Evolutionary conservation across 2,113 vertebrate species (phyloP), one percentile per base, ranked within the genome.

Genomic region (Scomber japonicus): DNA sequence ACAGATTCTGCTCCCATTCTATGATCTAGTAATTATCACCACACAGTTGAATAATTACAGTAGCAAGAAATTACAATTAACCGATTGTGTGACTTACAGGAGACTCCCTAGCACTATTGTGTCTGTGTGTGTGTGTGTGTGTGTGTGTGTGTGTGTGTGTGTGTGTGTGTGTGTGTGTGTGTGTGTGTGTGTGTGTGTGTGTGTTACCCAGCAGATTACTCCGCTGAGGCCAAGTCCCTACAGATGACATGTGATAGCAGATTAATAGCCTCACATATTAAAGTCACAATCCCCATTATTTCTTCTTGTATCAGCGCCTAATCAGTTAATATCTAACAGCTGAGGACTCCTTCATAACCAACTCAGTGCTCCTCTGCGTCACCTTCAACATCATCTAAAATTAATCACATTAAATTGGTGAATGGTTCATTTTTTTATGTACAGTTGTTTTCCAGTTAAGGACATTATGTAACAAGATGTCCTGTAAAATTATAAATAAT

Each of bases 41-140:
- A 85, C 90, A 85, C 84, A 90, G 90, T 93, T 40, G 49, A 93
- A 94, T 94, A 94, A 95, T 95, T 94, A 94, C 94, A 94, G 87
- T 79, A 78, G 74, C 82, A 90, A 91, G 83, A 88, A 93, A 92
- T 90, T 92, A 90, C 94, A 94, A 93, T 94, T 92, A 94, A 93
- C 88, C 78, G 50, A 84, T 90, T 90, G 84, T 93, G 89, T 89
- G 85, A 93, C 89, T 92, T 93, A 73, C 83, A 67, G 79, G 86
- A 79, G 78, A 89, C 75, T 89, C 68, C 84, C 81, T 51, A 64
- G 66, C 54, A 50, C 56, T 57, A 54, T 14, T 70, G 30, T 75
- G 51, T 51, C 24, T 65, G 65, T 69, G 71, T n/a, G 17, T 56
- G 56, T 73, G 55, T 63, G 66, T 82, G 66, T 70, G 24, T 59